These are phyloP conservation scores for Gadus macrocephalus DNA, from an alignment of 2,113 vertebrate species.

Conservation along the genomic window DNA sequence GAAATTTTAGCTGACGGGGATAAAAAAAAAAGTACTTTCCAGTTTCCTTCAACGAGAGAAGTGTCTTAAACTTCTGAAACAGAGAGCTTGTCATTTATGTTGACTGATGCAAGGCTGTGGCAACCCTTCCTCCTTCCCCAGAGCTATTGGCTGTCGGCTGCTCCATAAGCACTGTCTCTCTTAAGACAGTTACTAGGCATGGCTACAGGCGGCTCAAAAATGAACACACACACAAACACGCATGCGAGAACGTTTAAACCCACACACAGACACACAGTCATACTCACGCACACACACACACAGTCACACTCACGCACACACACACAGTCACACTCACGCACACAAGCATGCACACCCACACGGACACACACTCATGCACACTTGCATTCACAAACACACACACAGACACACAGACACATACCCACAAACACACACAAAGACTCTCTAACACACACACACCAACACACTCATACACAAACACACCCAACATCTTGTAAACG, in stretches of 20 bases:
- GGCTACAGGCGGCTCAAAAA: slow-evolving; percentile 3
- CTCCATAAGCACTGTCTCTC: slow-evolving; percentile 3
- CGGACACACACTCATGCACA: too few relatives aligned
- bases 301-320: neutral
- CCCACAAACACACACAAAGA: too few relatives aligned
- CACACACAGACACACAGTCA: neutral
- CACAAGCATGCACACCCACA: neutral
- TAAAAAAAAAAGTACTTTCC: too few relatives aligned
- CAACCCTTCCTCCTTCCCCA: slow-evolving; percentile 32
- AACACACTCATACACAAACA: too few relatives aligned
- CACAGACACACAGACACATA: neutral
- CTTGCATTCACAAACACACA: neutral
- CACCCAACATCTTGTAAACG: too few relatives aligned
- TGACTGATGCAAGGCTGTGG: slow-evolving; percentile 46
- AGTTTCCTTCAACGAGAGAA: too few relatives aligned
- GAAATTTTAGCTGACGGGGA: too few relatives aligned
- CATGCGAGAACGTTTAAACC: neutral
- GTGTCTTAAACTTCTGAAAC: neutral
- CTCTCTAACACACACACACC: too few relatives aligned
- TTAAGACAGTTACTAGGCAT: neutral
- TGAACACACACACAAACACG: neutral
- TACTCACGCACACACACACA: neutral
- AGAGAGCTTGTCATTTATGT: slow-evolving; percentile 33
- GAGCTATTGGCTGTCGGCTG: slow-evolving; percentile 19
- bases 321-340: neutral